Conservation (phyloP, 30 jellyfish, hydroid and myxozoan genomes). For the Mastigias papua region DNA sequence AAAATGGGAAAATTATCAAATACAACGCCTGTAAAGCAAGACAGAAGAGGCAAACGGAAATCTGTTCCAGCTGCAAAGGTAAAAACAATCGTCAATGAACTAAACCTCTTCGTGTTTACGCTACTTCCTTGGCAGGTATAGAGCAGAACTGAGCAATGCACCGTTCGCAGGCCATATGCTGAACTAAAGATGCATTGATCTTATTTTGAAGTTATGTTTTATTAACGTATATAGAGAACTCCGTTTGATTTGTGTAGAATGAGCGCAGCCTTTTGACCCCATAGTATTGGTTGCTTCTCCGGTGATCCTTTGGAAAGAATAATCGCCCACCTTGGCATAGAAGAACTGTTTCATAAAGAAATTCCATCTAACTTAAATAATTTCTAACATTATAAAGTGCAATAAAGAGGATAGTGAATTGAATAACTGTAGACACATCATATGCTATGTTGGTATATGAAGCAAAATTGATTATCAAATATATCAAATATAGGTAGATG, state of each 20-base stretch:
- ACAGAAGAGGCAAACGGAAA: slow-evolving; percentile 16
- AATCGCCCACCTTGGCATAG: too few species aligned
- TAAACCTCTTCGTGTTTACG: too few species aligned
- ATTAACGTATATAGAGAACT: too few species aligned
- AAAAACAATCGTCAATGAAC: neutral
- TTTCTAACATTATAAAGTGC: neutral
- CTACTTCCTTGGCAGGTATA: too few species aligned
- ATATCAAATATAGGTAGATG: neutral
- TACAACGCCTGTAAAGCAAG: slow-evolving; percentile 5
- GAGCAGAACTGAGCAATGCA: too few species aligned
- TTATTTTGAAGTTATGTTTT: too few species aligned
- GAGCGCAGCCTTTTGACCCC: neutral
- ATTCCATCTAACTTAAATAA: neutral
- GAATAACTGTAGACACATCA: neutral
- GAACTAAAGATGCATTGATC: too few species aligned
- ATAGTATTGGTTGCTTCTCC: neutral
- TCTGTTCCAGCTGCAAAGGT: slow-evolving; percentile 30
- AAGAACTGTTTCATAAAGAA: too few species aligned
- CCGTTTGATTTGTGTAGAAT: neutral
- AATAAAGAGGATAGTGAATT: neutral
- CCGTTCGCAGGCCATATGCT: too few species aligned
- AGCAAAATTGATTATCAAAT: too few species aligned
- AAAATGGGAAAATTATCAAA: slow-evolving; percentile 50
- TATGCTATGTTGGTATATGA: too few species aligned
- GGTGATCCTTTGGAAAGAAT: too few species aligned